Evolutionary conservation across 2,113 vertebrate species (phyloP), one percentile per base, ranked within the genome.

Genomic region (Tretioscincus oriximinensis): DNA sequence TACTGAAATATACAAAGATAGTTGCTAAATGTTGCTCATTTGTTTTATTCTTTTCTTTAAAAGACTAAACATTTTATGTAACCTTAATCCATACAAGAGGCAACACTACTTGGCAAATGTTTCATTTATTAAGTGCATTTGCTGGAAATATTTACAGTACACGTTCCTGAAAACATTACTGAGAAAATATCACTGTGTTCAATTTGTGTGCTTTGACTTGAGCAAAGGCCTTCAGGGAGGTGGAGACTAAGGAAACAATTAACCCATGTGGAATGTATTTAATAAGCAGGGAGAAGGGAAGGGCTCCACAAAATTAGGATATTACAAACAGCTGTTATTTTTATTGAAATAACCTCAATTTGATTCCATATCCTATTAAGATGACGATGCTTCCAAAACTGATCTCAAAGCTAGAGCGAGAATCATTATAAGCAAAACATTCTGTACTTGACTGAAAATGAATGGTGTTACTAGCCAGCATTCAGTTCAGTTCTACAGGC

Each of bases 71-170:
- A 69, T 89, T 89, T 90, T 80, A 76, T 86, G 75, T 86, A 86
- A 87, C 85, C 88, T 90, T 90, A 89, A 85, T 47, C 80, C 73
- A 84, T 82, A 69, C 78, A 5, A 66, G 81, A 86, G 71, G 80
- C 73, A 61, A 58, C 0, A 0, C 49, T 78, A 80, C 81, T 91
- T 89, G 89, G 82, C 84, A 91, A 91, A 88, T 81, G 90, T 84
- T 88, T 90, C 81, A 22, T 88, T 81, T 90, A 89, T 88, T 86
- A 92, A 92, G 90, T 92, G 89, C 88, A 91, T 72, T 93, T 90
- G 89, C 90, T 90, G 88, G 86, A 92, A 90, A 91, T 90, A 92
- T 92, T 91, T 91, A 87, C 85, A 83, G 87, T 85, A 89, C 85
- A 74, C 82, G 84, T 87, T 91, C 87, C 88, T 89, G 88, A 90